These are phyloP conservation scores for Furcifer pardalis DNA, from an alignment of 2,797 vertebrate genomes.

Conservation along the genomic window DNA sequence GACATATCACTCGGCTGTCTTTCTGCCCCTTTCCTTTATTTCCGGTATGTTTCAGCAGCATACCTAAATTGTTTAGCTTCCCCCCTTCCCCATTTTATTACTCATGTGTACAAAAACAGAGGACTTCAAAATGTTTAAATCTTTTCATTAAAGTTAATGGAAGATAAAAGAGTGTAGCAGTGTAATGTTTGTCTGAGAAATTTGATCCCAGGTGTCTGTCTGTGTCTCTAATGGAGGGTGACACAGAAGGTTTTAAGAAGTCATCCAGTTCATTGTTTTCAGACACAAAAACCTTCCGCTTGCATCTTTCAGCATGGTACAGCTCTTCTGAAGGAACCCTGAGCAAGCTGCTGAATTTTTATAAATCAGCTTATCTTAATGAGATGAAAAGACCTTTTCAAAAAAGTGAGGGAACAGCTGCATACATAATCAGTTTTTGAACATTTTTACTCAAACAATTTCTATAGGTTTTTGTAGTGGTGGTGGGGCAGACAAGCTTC, in stretches of 20 bases:
- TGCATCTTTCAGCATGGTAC: slow-evolving; percentile 81
- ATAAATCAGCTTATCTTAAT: slow-evolving; percentile 98
- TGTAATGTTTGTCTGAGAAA: slow-evolving; percentile 61
- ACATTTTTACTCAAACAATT: slow-evolving; percentile 54
- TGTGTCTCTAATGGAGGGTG: slow-evolving; percentile 80
- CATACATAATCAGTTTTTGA: slow-evolving; percentile 44
- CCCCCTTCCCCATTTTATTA: slow-evolving; percentile 50
- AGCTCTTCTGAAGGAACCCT: slow-evolving; percentile 75
- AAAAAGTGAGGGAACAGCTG: slow-evolving; percentile 55
- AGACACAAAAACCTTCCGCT: slow-evolving; percentile 87
- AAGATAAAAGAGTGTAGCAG: slow-evolving; percentile 63
- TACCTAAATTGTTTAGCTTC: slow-evolving; percentile 61
- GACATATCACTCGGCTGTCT: neutral
- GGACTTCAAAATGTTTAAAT: slow-evolving; percentile 46
- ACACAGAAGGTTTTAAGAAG: slow-evolving; percentile 89
- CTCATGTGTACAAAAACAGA: slow-evolving; percentile 52
- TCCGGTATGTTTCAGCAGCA: slow-evolving; percentile 53
- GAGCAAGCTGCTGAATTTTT: slow-evolving; percentile 88
- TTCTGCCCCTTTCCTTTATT: neutral
- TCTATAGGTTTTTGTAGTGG: slow-evolving; percentile 26
- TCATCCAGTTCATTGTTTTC: slow-evolving; percentile 88
- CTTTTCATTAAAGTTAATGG: slow-evolving; percentile 60
- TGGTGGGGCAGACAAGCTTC: slow-evolving; percentile 21
- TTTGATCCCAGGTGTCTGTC: slow-evolving; percentile 75
- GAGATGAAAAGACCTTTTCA: slow-evolving; percentile 92